Base-by-base conservation (phyloP, 2,113 vertebrate genomes). In the Anas platyrhynchos region DNA sequence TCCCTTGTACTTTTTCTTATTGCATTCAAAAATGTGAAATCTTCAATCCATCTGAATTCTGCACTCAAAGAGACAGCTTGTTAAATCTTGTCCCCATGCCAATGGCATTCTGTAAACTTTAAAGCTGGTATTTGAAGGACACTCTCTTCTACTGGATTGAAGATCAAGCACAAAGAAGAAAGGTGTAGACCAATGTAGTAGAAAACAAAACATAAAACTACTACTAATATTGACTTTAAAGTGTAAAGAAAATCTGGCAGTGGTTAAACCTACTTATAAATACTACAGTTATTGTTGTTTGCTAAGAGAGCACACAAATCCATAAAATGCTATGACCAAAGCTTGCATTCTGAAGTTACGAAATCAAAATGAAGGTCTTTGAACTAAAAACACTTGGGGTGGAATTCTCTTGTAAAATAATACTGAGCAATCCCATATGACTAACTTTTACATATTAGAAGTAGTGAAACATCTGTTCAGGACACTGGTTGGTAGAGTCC, bases 101-200 rank as follows among this genome's bases (percentile, higher is more conserved):
- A 36, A 21, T 22, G 34, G 32, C 71, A 69, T 80, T 88, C 58
- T 83, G 13, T 66, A 76, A 67, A 62, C 90, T 95, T 88, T 69
- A 71, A 94, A 94, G 79, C 11, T 62, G 38, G 9, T 76, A 88
- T 81, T 83, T 95, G 82, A 93, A 85, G 71, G 72, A 48, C 44
- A 73, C 3, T 77, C 18, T 65, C 48, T 91, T 89, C 48, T 68
- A 85, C 68, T 81, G 62, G 82, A 73, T 5, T 76, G 69, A 85
- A 89, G 44, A 89, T 88, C 71, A 91, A 91, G 58, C 15, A 54
- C 18, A 71, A 54, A 94, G 69, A 48, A 11, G 8, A 43, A 17
- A 76, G 48, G 23, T 85, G 44, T 68, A 85, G 29, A 66, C 56
- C 44, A 61, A 17, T 31, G 29, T 52, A 79, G 13, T 34, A 83